These are phyloP conservation scores for Uria aalge DNA, from an alignment of 2,113 vertebrate genomes.

Conservation along the genomic window DNA sequence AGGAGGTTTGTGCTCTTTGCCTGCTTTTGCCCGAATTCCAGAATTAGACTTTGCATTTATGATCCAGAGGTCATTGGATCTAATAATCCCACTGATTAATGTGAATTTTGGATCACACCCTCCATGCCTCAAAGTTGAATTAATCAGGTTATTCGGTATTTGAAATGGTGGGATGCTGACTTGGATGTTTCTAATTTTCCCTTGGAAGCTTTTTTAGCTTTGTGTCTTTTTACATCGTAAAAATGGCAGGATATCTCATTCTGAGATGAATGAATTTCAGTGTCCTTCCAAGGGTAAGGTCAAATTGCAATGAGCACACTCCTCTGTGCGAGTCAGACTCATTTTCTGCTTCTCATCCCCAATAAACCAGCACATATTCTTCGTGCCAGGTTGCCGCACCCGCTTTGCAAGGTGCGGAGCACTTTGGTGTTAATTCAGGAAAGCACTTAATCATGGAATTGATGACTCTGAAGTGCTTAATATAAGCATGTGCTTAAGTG, in stretches of 20 bases:
- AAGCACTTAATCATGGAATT: constrained; percentile 30
- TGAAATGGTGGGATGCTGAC: background rate
- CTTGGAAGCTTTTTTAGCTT: background rate
- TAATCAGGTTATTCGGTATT: background rate
- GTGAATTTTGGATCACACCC: background rate
- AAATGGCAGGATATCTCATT: background rate
- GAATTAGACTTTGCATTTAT: background rate
- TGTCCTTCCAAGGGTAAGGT: background rate
- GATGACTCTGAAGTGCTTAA: background rate
- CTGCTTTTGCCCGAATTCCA: background rate
- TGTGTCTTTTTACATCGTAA: background rate
- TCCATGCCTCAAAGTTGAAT: background rate
- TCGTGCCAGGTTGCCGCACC: background rate
- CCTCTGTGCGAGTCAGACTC: background rate
- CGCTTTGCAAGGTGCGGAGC: background rate
- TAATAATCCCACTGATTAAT: background rate
- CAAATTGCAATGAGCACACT: background rate
- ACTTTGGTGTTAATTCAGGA: constrained; percentile 8
- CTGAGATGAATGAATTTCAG: background rate
- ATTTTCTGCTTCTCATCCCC: background rate
- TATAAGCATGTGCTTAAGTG: constrained; percentile 28
- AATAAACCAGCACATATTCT: background rate
- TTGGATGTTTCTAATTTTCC: background rate
- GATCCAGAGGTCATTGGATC: background rate
- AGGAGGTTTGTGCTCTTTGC: background rate